These are phyloP conservation scores for Tupiocoris notatus DNA, from an alignment of 2,888 invertebrate species.

Conservation along the genomic window DNA sequence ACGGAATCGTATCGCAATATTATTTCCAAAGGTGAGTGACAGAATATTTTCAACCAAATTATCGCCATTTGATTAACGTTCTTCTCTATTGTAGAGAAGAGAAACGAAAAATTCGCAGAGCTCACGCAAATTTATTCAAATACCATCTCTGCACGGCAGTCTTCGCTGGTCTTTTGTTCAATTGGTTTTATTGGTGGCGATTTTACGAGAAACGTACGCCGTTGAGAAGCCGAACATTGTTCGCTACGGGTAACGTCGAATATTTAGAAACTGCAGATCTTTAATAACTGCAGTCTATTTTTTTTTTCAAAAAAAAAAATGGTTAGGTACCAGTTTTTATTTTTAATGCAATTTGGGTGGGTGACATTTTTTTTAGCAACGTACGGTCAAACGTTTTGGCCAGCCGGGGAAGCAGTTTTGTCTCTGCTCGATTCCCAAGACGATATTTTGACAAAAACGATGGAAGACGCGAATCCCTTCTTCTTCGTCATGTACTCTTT, in stretches of 20 bases:
- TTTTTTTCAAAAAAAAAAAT: too few species aligned
- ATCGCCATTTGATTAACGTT: background rate
- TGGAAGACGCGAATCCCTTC: conserved; percentile 5
- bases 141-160: conserved; percentile 15
- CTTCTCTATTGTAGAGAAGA: background rate
- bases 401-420: background rate
- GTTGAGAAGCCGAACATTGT: background rate
- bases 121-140: conserved; percentile 3
- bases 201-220: background rate
- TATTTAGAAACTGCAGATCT: too few species aligned
- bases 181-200: conserved; percentile 19
- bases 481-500: background rate
- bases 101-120: background rate
- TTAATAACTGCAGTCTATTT: too few species aligned
- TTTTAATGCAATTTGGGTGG: background rate
- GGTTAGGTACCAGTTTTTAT: too few species aligned
- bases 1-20: background rate
- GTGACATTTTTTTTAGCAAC: background rate
- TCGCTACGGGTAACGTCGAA: conserved; percentile 13
- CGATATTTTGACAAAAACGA: background rate
- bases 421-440: background rate
- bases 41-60: background rate
- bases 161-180: conserved; percentile 12
- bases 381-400: background rate
- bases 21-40: conserved; percentile 22